These are phyloP conservation scores for Pempheris klunzingeri DNA, from an alignment of 2,797 vertebrate species.

Conservation along the genomic window DNA sequence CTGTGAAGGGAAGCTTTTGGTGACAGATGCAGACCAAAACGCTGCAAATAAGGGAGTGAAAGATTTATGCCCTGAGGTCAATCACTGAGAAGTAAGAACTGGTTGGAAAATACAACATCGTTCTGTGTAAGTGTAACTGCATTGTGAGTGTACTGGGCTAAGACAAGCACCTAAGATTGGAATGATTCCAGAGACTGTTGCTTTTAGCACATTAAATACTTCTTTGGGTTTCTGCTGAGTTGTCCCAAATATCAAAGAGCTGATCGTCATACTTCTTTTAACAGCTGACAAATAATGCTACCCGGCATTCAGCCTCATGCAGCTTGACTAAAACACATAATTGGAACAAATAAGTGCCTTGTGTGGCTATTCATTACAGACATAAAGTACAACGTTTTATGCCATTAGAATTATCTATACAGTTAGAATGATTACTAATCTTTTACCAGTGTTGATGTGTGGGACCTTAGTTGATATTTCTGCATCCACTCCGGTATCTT, in stretches of 20 bases:
- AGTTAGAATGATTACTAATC: neutral
- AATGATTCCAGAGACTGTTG: neutral
- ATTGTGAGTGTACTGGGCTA: neutral
- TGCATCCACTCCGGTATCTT: slow-evolving; percentile 93
- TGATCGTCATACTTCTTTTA: neutral
- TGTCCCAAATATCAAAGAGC: neutral
- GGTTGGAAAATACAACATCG: neutral
- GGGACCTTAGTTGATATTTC: slow-evolving; percentile 87
- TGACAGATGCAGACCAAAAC: slow-evolving; percentile 19
- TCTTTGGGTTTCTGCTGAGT: no score
- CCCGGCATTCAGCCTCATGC: neutral
- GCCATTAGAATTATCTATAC: no score
- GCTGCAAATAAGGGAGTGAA: neutral
- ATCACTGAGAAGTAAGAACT: slow-evolving; percentile 16
- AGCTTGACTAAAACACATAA: neutral
- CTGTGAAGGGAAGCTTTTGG: slow-evolving; percentile 72
- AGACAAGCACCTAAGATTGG: neutral
- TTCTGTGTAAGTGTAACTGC: neutral
- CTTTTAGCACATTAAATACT: neutral
- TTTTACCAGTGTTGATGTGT: neutral
- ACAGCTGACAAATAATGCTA: neutral
- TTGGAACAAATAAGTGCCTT: neutral
- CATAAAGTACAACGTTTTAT: neutral
- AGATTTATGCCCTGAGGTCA: slow-evolving; percentile 21
- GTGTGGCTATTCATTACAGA: neutral